phyloP scores from a whole-genome alignment of 2,113 vertebrate species.

The Lynx canadensis region DNA sequence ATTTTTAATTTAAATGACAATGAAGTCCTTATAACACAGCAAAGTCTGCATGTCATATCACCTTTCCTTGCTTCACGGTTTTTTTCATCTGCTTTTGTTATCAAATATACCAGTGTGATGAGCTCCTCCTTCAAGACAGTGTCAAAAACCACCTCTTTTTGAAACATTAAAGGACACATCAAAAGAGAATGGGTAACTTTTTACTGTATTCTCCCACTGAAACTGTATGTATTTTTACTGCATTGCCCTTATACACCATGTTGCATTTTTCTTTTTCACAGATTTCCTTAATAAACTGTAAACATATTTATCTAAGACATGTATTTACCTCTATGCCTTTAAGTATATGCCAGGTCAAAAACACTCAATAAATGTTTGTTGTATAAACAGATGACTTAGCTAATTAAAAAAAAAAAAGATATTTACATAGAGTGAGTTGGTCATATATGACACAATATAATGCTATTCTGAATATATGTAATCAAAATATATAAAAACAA shows the following conservation, averaged over 20 bases:
- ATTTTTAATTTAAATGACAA: not conserved
- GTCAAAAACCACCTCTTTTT: not conserved
- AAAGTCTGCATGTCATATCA: not conserved
- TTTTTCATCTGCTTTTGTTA: not conserved
- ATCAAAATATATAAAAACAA: not conserved
- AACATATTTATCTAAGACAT: not conserved
- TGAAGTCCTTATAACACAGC: not conserved
- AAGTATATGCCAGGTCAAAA: not conserved
- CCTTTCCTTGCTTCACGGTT: not conserved
- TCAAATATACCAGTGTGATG: not conserved
- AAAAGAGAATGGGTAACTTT: not conserved
- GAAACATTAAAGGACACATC: not conserved
- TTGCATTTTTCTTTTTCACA: not conserved
- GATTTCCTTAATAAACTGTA: not conserved
- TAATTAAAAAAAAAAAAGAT: not conserved
- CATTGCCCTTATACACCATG: not conserved
- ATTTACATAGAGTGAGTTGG: not conserved
- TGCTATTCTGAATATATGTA: not conserved
- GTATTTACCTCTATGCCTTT: not conserved
- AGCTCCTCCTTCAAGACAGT: not conserved
- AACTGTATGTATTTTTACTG: not conserved
- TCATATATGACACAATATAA: not conserved
- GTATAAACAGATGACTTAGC: not conserved
- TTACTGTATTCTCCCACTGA: not conserved
- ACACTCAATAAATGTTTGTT: not conserved